Percentiles rank a stretch among this genome's conserved stretches.
phyloP scores from a whole-genome alignment of 2,888 invertebrate species.

The Drosophila tanythrix region DNA sequence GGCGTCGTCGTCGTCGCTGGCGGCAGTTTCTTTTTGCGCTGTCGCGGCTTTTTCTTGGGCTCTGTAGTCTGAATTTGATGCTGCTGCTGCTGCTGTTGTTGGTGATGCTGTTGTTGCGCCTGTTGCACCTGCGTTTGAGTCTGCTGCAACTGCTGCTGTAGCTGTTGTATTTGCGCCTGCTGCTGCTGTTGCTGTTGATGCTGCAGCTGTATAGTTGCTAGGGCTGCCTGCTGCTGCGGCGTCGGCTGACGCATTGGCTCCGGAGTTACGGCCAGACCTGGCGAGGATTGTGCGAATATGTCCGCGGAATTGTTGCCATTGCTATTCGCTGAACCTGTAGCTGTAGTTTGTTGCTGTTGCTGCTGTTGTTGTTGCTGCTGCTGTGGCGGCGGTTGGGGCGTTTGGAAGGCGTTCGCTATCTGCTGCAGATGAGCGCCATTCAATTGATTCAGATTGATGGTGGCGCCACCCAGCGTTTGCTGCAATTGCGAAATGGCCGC shows the following conservation, averaged over 20 bases:
- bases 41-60: slow-evolving; percentile 77
- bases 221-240: slow-evolving; percentile 74
- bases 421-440: slow-evolving; percentile 84
- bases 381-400: slow-evolving; percentile 77
- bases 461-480: slow-evolving; percentile 82
- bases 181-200: slow-evolving; percentile 80
- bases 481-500: slow-evolving; percentile 84
- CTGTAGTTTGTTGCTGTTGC: slow-evolving; percentile 25
- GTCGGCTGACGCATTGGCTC: slow-evolving; percentile 83
- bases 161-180: slow-evolving; percentile 69
- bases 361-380: slow-evolving; percentile 35
- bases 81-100: slow-evolving; percentile 52
- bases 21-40: slow-evolving; percentile 76
- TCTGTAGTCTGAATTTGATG: slow-evolving; percentile 50
- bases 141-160: slow-evolving; percentile 70
- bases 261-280: slow-evolving; percentile 80
- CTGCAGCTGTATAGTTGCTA: slow-evolving; percentile 79
- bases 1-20: slow-evolving; percentile 25
- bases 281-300: slow-evolving; percentile 77
- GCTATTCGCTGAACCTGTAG: slow-evolving; percentile 34
- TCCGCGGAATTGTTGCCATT: slow-evolving; percentile 49
- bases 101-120: slow-evolving; percentile 58
- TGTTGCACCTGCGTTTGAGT: slow-evolving; percentile 73
- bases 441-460: slow-evolving; percentile 84
- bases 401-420: slow-evolving; percentile 83